Base-by-base conservation (phyloP, 1,140 invertebrate genomes). In the Penaeus vannamei region DNA sequence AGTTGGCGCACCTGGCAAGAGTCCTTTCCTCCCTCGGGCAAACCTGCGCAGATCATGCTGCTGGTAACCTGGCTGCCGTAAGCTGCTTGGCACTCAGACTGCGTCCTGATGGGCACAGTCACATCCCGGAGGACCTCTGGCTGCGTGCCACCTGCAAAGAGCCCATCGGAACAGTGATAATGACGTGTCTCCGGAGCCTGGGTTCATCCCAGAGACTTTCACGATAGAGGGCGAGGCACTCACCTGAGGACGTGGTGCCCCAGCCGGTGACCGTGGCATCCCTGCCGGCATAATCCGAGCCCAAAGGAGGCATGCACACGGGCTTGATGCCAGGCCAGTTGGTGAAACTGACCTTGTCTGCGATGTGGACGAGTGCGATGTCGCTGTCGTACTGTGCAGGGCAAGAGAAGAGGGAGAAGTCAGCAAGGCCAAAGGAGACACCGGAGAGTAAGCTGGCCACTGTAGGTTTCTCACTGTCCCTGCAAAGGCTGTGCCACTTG, bases 201-300 rank as follows among this genome's bases (percentile, higher is more conserved):
- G 12, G 0, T 53, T 10, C 10, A 12, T 53, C 53, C 53, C 5
- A 53, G 53, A 14, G 7, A 53, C 53, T 53, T 42, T 4, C 53
- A 53, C 10, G 1, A 17, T 1, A 53, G 12, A 53, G 14, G 12
- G 17, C 12, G 53, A 2, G 17, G 26, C 42, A 76, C 72, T 76
- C 29, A 76, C 72, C 72, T 4, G 23, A 76, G 5, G n/a, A 29
- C 0, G 94, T 93, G 7, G 94, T 94, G 32, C 96, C 96, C 96
- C 96, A 97, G 14, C 96, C 96, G 46, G 95, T 94, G 3, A 96
- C 95, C 1, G 95, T 93, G 0, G 93, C 96, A 26, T 79, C 59
- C 26, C 29, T 26, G 53, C 64, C 64, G 20, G 42, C 64, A 17
- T 29, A 72, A 23, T 36, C 59, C 92, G 92, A 20, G 17, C 29